Evolutionary conservation across 1,140 invertebrate genomes (phyloP), one percentile per base, ranked within the genome.

Genomic region (Reticulitermes speratus): DNA sequence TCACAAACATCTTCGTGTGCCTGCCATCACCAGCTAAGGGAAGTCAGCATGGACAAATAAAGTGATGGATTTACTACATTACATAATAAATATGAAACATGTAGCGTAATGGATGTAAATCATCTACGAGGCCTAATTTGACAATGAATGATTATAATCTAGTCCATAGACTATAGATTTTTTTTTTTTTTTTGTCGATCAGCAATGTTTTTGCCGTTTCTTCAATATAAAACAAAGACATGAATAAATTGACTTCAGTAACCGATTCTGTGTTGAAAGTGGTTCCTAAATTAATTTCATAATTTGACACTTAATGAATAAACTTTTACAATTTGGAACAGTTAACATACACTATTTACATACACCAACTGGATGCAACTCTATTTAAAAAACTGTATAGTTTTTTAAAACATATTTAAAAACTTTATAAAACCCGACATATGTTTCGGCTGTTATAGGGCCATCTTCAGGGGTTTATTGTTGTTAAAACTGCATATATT

Each of bases 111-210:
- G 59, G 85, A 81, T 32, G 81, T 25, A 86, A 86, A 86, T 81
- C 65, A 86, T 86, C 44, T 75, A 44, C 44, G 45, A 86, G 85
- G 85, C 85, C 85, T 86, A 86, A 86, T 86, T 86, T 86, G 85
- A 86, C 85, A 86, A 86, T 86, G 85, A 86, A 86, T 44, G 44
- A 75, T 86, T 86, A 84, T 84, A 52, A 81, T 86, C 85, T 86
- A 86, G 85, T 86, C 85, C 85, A 81, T 86, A 86, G 85, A 75
- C 45, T 65, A 75, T 86, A 86, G 85, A 23, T 81, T 86, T 83
- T 83, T 83, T 83, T 83, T 44, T 81, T 86, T 83, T 83, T 83
- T 83, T 83, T 44, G 38, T 19, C 8, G 44, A 83, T 83, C 82
- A 83, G 16, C 12, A 25, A 44, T 44, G 6, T 48, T 19, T 83